These are phyloP conservation scores for Circaetus cinerascens DNA, from an alignment of 2,113 vertebrate genomes.

Conservation along the genomic window DNA sequence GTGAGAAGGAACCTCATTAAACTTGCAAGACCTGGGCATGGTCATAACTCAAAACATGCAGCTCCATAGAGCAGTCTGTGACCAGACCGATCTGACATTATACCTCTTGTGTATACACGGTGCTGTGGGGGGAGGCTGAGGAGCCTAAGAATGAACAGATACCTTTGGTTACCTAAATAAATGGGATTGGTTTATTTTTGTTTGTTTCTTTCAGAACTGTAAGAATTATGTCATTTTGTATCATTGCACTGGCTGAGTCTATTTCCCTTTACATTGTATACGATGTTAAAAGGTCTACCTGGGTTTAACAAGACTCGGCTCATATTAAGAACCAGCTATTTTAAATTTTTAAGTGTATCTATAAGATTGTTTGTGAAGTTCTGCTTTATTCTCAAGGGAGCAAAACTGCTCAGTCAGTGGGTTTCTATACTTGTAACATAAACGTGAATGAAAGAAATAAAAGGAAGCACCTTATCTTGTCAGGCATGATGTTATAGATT, in stretches of 20 bases:
- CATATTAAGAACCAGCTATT: background rate
- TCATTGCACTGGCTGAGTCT: background rate
- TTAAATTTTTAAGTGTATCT: background rate
- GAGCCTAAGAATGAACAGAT: accelerated
- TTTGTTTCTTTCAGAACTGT: background rate
- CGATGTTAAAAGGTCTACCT: background rate
- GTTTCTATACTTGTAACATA: background rate
- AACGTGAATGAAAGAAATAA: background rate
- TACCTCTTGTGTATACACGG: background rate
- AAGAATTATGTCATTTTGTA: background rate
- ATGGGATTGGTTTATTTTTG: background rate
- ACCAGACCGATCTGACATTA: background rate
- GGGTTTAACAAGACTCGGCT: background rate
- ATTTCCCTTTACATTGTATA: background rate
- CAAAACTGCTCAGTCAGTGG: background rate
- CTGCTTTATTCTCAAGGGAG: background rate
- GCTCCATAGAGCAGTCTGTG: background rate
- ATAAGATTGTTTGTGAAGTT: background rate
- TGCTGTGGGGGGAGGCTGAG: background rate
- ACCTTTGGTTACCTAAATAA: background rate
- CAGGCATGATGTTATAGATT: background rate
- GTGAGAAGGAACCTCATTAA: background rate
- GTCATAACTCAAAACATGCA: background rate
- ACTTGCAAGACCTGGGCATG: background rate
- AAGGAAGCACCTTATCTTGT: slow-evolving; percentile 29